Conservation (phyloP, 2,113 vertebrate species). For the Ceyx margarethae region DNA sequence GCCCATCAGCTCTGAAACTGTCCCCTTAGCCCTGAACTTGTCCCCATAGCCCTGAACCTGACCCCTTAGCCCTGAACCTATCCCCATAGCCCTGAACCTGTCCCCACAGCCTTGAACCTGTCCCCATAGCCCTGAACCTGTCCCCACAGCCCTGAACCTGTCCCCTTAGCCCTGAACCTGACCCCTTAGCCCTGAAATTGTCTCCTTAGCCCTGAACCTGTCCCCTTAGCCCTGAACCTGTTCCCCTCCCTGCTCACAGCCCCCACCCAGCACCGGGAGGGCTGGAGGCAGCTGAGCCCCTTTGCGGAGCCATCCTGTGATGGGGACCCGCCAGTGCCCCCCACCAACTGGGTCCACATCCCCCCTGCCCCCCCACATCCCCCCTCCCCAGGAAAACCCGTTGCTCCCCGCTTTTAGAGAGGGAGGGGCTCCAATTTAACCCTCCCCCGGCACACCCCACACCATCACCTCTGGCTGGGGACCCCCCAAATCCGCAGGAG, state of each 20-base stretch:
- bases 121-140: too few species aligned
- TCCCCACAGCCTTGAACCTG: too few species aligned
- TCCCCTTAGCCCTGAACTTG: neutral
- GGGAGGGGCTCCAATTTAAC: neutral
- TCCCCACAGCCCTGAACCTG: too few species aligned
- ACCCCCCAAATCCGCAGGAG: neutral
- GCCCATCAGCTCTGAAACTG: accelerated
- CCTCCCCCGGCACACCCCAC: neutral
- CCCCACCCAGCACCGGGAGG: neutral
- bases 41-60: neutral
- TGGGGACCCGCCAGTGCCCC: neutral
- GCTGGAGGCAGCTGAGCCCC: accelerated
- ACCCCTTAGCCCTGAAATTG: too few species aligned
- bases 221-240: too few species aligned
- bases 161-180: too few species aligned
- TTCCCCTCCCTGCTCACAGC: too few species aligned
- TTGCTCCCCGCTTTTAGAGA: neutral
- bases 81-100: too few species aligned
- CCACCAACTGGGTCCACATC: accelerated
- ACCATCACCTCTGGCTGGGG: neutral
- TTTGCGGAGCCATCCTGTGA: accelerated
- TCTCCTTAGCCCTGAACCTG: too few species aligned
- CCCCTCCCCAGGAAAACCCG: neutral
- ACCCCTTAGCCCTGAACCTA: too few species aligned
- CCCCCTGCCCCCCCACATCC: neutral